Evolutionary conservation across 2,113 vertebrate species (phyloP).

Genomic region (Pachycephala philippinensis): DNA sequence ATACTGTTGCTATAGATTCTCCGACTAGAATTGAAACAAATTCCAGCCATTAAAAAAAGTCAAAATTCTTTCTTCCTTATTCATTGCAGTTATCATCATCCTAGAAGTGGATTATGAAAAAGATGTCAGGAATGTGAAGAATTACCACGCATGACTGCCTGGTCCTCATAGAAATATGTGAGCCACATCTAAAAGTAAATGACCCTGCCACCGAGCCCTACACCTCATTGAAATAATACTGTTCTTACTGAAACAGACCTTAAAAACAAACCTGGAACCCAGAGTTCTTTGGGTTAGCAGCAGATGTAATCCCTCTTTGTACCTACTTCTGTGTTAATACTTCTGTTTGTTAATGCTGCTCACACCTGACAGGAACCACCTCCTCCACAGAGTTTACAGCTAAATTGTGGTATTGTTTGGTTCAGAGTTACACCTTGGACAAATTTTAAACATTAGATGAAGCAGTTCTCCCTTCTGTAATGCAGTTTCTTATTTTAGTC

Average conservation of each 20-base stretch:
- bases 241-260: background rate
- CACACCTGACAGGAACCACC: background rate
- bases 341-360: background rate
- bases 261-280: background rate
- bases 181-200: conserved; percentile 28
- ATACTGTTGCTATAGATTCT: background rate
- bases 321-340: background rate
- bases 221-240: background rate
- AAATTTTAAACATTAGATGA: background rate
- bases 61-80: background rate
- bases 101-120: conserved; percentile 48
- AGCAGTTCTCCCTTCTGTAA: background rate
- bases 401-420: background rate
- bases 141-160: conserved; percentile 50
- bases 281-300: background rate
- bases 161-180: conserved; percentile 13
- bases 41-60: background rate
- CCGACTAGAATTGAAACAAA: background rate
- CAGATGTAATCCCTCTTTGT: background rate
- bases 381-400: background rate
- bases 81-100: background rate
- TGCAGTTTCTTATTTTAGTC: background rate
- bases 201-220: background rate
- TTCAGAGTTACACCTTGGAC: background rate
- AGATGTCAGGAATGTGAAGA: conserved; percentile 55